These are phyloP conservation scores for Onychomys torridus DNA, from an alignment of 2,797 vertebrate species.

Conservation along the genomic window DNA sequence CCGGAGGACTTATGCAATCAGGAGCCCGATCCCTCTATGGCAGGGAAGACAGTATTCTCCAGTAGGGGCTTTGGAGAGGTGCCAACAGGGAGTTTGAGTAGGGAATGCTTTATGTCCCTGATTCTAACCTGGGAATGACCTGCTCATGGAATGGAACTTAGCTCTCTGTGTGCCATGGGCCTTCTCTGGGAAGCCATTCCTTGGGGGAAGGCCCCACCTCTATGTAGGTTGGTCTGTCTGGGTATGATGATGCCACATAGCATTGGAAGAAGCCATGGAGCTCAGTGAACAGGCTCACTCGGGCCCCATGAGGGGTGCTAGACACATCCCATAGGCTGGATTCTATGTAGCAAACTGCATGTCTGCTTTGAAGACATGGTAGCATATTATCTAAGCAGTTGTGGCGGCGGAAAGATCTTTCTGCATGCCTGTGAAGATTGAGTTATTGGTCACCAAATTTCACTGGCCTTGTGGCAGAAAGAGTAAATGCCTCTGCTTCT, in stretches of 20 bases:
- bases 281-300: background rate
- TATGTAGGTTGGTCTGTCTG: background rate
- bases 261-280: background rate
- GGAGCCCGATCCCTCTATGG: background rate
- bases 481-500: background rate
- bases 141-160: background rate
- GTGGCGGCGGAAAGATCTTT: background rate
- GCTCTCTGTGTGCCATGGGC: background rate
- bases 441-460: background rate
- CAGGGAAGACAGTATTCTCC: background rate
- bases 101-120: background rate
- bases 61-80: background rate
- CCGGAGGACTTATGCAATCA: background rate
- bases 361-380: background rate
- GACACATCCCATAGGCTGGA: background rate
- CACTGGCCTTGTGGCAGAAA: background rate
- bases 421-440: background rate
- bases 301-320: background rate
- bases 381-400: background rate
- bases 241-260: background rate
- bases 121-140: background rate
- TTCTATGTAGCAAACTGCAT: background rate
- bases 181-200: background rate
- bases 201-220: background rate
- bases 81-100: background rate